Conservation (phyloP, 2,888 invertebrate species). For the Clostera curtula region DNA sequence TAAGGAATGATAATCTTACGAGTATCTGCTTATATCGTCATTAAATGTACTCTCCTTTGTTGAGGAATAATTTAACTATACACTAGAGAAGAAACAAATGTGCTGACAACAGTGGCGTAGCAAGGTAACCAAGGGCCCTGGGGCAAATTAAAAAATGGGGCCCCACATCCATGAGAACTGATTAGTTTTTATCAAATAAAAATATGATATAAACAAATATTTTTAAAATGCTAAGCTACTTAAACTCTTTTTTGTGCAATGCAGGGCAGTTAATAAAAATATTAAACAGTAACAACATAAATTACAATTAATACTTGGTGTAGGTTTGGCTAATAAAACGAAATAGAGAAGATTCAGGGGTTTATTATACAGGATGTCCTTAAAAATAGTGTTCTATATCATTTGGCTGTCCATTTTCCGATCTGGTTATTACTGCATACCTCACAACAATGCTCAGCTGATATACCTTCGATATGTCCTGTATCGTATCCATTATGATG, state of each 20-base stretch:
- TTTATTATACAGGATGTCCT: conserved; percentile 8
- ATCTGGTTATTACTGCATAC: conserved; percentile 21
- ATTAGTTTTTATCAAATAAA: conserved; percentile 7
- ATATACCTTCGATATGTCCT: conserved; percentile 28
- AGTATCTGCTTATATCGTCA: no score
- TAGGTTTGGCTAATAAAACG: no score
- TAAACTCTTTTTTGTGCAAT: conserved; percentile 8
- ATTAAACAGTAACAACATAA: no score
- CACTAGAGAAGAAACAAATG: neutral
- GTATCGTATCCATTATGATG: conserved; percentile 26
- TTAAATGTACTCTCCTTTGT: no score
- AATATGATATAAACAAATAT: conserved; percentile 9
- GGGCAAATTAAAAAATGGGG: neutral
- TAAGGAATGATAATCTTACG: no score
- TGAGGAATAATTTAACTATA: no score
- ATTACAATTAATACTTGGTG: no score
- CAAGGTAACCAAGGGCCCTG: no score
- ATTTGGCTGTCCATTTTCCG: no score
- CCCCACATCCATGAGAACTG: neutral
- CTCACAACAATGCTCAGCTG: conserved; percentile 28
- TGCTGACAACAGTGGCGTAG: neutral
- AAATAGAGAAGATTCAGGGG: conserved; percentile 8
- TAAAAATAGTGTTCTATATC: no score
- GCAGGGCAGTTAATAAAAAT: conserved; percentile 3
- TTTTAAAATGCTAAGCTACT: conserved; percentile 10